Conservation (phyloP, 2,113 vertebrate genomes). For the Platysteira castanea region DNA sequence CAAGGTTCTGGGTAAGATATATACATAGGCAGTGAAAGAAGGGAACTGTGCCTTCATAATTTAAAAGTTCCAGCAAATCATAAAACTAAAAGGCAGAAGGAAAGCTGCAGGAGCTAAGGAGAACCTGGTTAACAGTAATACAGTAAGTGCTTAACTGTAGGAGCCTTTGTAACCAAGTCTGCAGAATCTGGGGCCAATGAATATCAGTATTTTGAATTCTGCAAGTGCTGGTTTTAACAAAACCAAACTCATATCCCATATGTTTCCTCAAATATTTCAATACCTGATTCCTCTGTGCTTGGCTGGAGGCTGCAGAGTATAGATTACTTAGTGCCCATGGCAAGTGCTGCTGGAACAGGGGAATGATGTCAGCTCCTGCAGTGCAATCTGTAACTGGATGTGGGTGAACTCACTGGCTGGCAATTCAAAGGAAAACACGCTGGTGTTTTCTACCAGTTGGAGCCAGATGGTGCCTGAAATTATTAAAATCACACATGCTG, state of each 20-base stretch:
- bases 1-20: background rate
- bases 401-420: slow-evolving; percentile 25
- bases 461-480: slow-evolving; percentile 48
- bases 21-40: background rate
- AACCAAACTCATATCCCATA: background rate
- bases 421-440: background rate
- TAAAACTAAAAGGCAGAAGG: background rate
- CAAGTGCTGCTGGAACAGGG: background rate
- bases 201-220: background rate
- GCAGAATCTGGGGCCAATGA: background rate
- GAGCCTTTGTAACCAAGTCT: background rate
- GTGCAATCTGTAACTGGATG: background rate
- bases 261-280: background rate
- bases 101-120: background rate
- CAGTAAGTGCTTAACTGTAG: background rate
- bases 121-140: background rate
- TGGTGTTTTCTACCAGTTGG: background rate
- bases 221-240: background rate
- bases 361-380: background rate
- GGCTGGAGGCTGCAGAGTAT: background rate
- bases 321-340: background rate
- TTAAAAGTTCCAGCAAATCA: background rate
- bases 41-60: background rate
- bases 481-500: slow-evolving; percentile 8
- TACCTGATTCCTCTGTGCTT: background rate